A percentile compares a stretch with the other conserved stretches of the same genome.
Evolutionary conservation across 1,140 invertebrate genomes (phyloP).

Genomic region (Orchesella cincta): DNA sequence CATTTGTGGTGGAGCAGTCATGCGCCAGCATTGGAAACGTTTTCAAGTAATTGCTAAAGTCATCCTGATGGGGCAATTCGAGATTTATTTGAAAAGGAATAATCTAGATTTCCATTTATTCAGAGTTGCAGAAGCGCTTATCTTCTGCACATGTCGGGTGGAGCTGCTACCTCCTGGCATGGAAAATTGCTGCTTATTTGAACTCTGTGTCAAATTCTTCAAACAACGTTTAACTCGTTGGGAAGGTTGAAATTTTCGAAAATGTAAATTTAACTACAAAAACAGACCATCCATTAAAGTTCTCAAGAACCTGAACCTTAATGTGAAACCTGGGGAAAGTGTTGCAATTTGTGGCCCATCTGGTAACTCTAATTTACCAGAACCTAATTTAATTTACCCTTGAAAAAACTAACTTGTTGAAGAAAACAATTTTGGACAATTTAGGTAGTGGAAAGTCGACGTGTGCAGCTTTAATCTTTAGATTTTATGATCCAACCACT

Average conservation of each 20-base stretch:
- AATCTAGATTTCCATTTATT: too few species aligned
- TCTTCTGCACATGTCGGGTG: slow-evolving; percentile 60
- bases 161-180: slow-evolving; percentile 54
- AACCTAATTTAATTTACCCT: too few species aligned
- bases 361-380: too few species aligned
- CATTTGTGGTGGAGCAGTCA: slow-evolving; percentile 57
- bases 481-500: slow-evolving; percentile 74
- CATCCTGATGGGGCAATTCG: too few species aligned
- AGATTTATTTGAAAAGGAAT: too few species aligned
- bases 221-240: slow-evolving; percentile 52
- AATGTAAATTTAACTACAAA: slow-evolving; percentile 58
- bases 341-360: slow-evolving; percentile 76
- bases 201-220: too few species aligned
- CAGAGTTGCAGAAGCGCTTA: slow-evolving; percentile 57
- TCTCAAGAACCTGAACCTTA: slow-evolving; percentile 57
- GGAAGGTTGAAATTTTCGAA: slow-evolving; percentile 52
- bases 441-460: slow-evolving; percentile 81
- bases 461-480: slow-evolving; percentile 73
- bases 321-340: slow-evolving; percentile 67
- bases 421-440: too few species aligned
- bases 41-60: too few species aligned
- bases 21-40: slow-evolving; percentile 57
- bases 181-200: slow-evolving; percentile 41
- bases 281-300: slow-evolving; percentile 54
- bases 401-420: too few species aligned